A percentile compares a stretch with the other conserved stretches of the same genome.
phyloP scores from a whole-genome alignment of 1,140 invertebrate species.

The Caligus rogercresseyi region DNA sequence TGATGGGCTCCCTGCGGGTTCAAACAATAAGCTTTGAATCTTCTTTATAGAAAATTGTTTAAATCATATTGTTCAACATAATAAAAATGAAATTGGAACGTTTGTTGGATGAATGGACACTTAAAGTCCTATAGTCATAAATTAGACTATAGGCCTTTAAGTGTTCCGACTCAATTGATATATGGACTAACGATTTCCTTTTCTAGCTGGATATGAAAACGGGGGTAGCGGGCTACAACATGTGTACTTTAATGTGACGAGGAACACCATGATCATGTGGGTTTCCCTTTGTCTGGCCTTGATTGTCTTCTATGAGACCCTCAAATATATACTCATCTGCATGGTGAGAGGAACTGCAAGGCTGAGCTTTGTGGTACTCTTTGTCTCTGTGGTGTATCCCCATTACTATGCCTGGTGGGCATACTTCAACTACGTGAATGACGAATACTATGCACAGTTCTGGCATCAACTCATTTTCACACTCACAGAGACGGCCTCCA shows the following conservation, averaged over 20 bases:
- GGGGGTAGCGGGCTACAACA: conserved; percentile 55
- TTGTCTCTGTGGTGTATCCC: conserved; percentile 49
- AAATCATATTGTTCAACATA: too few relatives aligned
- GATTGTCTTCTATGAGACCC: conserved; percentile 48
- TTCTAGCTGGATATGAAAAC: conserved; percentile 45
- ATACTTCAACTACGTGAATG: conserved; percentile 65
- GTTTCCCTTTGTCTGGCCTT: conserved; percentile 43
- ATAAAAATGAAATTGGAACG: too few relatives aligned
- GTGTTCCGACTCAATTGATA: too few relatives aligned
- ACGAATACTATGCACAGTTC: conserved; percentile 57
- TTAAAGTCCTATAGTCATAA: too few relatives aligned
- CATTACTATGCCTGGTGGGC: conserved; percentile 71
- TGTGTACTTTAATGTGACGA: conserved; percentile 61
- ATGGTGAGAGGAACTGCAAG: not conserved
- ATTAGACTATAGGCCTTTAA: too few relatives aligned
- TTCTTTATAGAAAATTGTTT: too few relatives aligned
- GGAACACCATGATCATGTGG: conserved; percentile 58
- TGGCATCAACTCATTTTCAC: conserved; percentile 56
- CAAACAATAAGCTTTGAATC: too few relatives aligned
- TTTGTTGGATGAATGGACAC: too few relatives aligned
- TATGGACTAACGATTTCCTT: conserved; percentile 16
- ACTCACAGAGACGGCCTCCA: conserved; percentile 49
- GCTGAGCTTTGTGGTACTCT: conserved; percentile 45
- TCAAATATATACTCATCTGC: conserved; percentile 39
- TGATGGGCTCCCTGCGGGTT: too few relatives aligned